These are phyloP conservation scores for Epinephelus malabaricus DNA, from an alignment of 2,797 vertebrate species.

Conservation along the genomic window DNA sequence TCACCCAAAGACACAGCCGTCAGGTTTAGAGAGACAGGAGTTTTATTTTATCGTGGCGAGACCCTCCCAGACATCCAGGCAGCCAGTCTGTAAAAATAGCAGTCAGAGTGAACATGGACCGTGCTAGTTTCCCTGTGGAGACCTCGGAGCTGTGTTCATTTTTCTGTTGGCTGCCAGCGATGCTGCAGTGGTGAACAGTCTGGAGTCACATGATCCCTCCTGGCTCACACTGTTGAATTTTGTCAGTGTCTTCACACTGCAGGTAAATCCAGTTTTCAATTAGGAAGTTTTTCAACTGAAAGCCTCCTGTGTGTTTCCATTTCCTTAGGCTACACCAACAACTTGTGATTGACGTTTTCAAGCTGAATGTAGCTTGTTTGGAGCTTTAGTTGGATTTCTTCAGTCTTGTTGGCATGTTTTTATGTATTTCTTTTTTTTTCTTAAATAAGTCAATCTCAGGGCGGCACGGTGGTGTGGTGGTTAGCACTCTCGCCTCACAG, in stretches of 20 bases:
- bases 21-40: not conserved
- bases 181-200: slow-evolving; percentile 7
- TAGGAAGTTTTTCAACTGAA: not conserved
- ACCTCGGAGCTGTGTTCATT: slow-evolving; percentile 11
- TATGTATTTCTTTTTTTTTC: too few relatives aligned
- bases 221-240: not conserved
- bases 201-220: slow-evolving; percentile 23
- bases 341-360: not conserved
- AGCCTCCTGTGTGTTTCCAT: not conserved
- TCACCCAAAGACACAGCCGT: slow-evolving; percentile 7
- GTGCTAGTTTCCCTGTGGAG: slow-evolving; percentile 24
- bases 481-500: too few relatives aligned
- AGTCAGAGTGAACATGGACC: not conserved
- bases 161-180: slow-evolving; percentile 7
- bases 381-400: not conserved
- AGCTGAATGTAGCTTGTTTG: not conserved
- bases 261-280: slow-evolving; percentile 21
- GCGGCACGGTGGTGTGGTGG: too few relatives aligned
- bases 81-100: slow-evolving; percentile 1
- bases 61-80: slow-evolving; percentile 2
- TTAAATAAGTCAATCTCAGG: too few relatives aligned
- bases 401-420: not conserved
- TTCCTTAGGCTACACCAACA: not conserved
- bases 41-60: slow-evolving; percentile 30
- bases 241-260: not conserved